Base-by-base conservation (phyloP, 2,888 invertebrate genomes). In the Cantharis rustica region DNA sequence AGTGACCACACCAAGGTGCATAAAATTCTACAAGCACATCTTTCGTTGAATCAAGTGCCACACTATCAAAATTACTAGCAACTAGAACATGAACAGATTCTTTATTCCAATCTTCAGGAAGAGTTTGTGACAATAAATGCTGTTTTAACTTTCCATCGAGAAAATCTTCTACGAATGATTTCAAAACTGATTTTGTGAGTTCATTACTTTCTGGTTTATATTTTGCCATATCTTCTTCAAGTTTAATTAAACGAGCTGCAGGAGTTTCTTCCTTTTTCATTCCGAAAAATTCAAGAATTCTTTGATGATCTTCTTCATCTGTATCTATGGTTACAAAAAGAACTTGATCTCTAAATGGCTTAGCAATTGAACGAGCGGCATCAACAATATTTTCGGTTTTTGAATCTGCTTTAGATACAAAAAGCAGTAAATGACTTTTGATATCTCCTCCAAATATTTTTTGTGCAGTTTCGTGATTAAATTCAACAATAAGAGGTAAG, bases 1-100 rank as follows among this genome's bases (percentile, higher is more conserved):
- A 99, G 89, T 99, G 99, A 78, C 98, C 98, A 90, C 96, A 96
- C 99, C 99, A 99, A 78, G 99, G 98, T 72, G 98, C 98, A 89
- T 98, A 99, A 91, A 99, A 99, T 91, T 99, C 99, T 81, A 99
- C 98, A 76, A 99, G 92, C 70, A 99, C 99, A 85, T 94, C 93
- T 91, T 98, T 99, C 82, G 89, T 90, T 84, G 92, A 91, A 88
- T 99, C 95, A 81, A 95, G 92, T 70, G 93, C 99, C 82, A 99
- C 95, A 82, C 95, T 94, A 84, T 97, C 96, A 88, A 99, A 99
- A 92, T 99, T 99, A 87, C 93, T 94, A 80, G 98, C 95, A 74
- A 98, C 98, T 76, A 99, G 92, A 71, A 92, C 90, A 90, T 98
- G 98, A 78, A 99, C 99, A 73, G 97, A 95, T 83, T 93, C 92